Evolutionary conservation across 2,888 invertebrate species (phyloP), one percentile per base, ranked within the genome.

Genomic region (Andrena dorsata): DNA sequence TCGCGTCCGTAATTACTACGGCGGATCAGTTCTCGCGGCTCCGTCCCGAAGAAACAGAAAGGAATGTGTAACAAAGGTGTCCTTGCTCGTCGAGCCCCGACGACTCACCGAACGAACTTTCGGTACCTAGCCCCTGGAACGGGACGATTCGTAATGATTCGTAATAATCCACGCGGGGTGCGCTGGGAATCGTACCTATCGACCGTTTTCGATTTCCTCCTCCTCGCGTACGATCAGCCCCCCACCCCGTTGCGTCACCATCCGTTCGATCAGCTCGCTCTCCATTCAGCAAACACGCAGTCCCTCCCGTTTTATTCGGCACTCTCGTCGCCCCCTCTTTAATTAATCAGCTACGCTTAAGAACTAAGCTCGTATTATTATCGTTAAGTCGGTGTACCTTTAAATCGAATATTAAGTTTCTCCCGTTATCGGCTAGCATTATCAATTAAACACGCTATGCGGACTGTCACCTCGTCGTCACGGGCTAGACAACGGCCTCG

Each of bases 351-450:
- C 83, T 83, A 84, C 68, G 53, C 83, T 83, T 84, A 83, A 71
- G 63, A 71, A 71, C 83, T 86, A 86, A 84, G 83, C 84, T 86
- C 85, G 83, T 85, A 83, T 83, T 78, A 77, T 84, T 85, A 84
- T 80, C 82, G 64, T 73, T 85, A 82, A 76, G 47, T 83, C 77
- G 80, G 53, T 82, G 73, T 82, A 66, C 41, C 73, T 49, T 71
- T 71, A 60, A 72, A 60, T 74, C 71, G 69, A 61, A 60, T 65
- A 70, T 77, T 82, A 76, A 69, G 74, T 77, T 74, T 68, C 73
- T 68, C 73, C 28, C 66, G 71, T 85, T 73, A 79, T 65, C 53
- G 71, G 74, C 65, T 75, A 75, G 75, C 75, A 72, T 72, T 79
- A 83, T 76, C 76, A 66, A 76, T 80, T 70, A 66, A 84, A 83